These are phyloP conservation scores for Drosophila tripunctata DNA, from an alignment of 2,888 invertebrate genomes.

Conservation along the genomic window DNA sequence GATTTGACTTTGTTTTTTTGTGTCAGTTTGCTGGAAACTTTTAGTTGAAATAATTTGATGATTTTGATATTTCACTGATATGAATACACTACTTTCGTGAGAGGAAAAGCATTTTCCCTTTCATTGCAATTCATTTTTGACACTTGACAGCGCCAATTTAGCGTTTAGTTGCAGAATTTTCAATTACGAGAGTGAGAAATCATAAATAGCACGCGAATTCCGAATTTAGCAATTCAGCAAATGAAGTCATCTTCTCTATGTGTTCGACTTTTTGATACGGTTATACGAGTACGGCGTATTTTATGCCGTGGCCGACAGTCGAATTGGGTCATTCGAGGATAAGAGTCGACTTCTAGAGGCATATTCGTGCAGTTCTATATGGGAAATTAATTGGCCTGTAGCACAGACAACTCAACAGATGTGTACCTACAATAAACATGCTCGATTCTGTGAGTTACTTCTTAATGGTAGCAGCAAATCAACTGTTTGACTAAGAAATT, in stretches of 20 bases:
- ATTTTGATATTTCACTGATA: slow-evolving; percentile 4
- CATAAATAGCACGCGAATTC: slow-evolving; percentile 33
- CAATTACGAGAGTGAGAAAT: slow-evolving; percentile 49
- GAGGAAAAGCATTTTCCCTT: neutral
- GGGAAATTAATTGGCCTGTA: slow-evolving; percentile 3
- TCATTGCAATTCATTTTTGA: neutral
- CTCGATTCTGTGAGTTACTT: neutral
- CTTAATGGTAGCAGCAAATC: slow-evolving; percentile 9
- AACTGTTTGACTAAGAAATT: neutral
- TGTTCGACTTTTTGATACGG: neutral
- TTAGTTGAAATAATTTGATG: slow-evolving; percentile 1
- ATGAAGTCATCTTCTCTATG: slow-evolving; percentile 30
- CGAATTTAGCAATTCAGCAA: slow-evolving; percentile 21
- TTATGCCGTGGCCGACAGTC: neutral
- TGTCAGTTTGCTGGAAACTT: slow-evolving; percentile 5
- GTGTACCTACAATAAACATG: neutral
- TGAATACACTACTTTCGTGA: neutral
- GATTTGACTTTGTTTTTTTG: neutral
- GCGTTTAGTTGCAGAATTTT: slow-evolving; percentile 53
- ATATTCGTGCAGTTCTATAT: neutral
- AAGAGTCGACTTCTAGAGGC: slow-evolving; percentile 1
- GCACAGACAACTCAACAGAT: neutral
- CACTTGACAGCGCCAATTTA: slow-evolving; percentile 26
- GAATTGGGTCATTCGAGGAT: slow-evolving; percentile 18
- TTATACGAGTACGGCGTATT: neutral